A percentile compares a stretch with the other conserved stretches of the same genome.
phyloP scores from a whole-genome alignment of 2,113 vertebrate species.

The Erythrocercus mccallii region DNA sequence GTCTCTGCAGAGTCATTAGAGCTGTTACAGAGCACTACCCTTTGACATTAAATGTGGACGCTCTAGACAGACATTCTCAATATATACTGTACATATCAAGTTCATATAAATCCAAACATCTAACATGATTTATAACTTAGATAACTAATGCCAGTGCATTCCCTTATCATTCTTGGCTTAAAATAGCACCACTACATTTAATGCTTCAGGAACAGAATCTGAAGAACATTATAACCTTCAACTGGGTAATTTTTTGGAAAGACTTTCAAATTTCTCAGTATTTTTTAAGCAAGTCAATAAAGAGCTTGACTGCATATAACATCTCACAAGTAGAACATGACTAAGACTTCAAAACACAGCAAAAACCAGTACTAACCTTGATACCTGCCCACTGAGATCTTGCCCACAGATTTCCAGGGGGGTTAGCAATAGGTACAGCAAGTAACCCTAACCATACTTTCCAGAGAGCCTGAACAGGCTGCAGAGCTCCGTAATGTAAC shows the following conservation, averaged over 20 bases:
- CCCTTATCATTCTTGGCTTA: conserved; percentile 49
- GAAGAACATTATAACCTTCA: conserved; percentile 6
- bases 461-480: background rate
- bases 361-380: background rate
- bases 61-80: background rate
- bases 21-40: background rate
- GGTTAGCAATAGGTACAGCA: background rate
- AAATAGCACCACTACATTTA: conserved; percentile 43
- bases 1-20: background rate
- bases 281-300: background rate
- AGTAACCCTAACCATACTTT: background rate
- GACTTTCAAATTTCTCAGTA: background rate
- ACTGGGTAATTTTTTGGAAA: background rate
- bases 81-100: background rate
- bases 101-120: conserved; percentile 14
- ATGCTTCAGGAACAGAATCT: background rate
- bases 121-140: conserved; percentile 38
- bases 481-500: background rate
- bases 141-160: conserved; percentile 44
- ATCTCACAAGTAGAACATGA: background rate
- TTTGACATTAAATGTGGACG: conserved; percentile 24
- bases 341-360: background rate
- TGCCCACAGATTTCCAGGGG: background rate
- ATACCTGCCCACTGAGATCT: background rate
- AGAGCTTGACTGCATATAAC: background rate